phyloP scores from a whole-genome alignment of 92 coral and sea anemone genomes.

The Galaxea fascicularis region DNA sequence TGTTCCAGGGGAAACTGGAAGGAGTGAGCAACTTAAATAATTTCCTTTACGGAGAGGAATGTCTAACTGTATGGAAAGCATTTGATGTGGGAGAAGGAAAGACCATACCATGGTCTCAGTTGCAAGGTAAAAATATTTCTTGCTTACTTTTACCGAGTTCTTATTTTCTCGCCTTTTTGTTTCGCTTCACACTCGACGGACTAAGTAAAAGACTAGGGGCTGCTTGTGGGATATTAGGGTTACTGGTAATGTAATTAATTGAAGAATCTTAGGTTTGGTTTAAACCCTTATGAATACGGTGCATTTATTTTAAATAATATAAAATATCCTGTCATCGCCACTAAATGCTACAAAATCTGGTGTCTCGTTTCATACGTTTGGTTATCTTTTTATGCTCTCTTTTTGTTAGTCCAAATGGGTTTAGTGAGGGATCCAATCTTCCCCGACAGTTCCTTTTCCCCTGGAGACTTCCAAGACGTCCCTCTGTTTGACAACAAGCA shows the following conservation, averaged over 20 bases:
- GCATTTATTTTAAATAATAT: neutral
- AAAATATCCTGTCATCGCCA: neutral
- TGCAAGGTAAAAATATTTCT: constrained; percentile 37
- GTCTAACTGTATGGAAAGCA: constrained; percentile 59
- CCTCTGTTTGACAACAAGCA: too few species aligned
- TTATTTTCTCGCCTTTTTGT: neutral
- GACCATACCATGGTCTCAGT: too few species aligned
- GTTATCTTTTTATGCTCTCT: neutral
- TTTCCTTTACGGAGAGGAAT: constrained; percentile 46
- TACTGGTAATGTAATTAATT: too few species aligned
- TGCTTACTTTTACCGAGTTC: neutral
- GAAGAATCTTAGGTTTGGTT: too few species aligned
- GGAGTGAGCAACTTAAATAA: constrained; percentile 57
- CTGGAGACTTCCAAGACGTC: too few species aligned
- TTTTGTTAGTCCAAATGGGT: neutral
- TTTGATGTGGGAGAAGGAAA: constrained; percentile 67
- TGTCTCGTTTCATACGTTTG: neutral
- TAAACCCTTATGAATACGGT: too few species aligned
- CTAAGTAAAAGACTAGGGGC: too few species aligned
- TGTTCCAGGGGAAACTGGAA: constrained; percentile 36
- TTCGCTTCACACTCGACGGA: too few species aligned
- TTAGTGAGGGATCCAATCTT: neutral
- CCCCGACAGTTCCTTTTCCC: too few species aligned
- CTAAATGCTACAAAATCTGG: neutral
- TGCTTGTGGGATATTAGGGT: too few species aligned